Evolutionary conservation across 1,140 invertebrate species (phyloP).

Genomic region (Zaprionus kolodkinae): DNA sequence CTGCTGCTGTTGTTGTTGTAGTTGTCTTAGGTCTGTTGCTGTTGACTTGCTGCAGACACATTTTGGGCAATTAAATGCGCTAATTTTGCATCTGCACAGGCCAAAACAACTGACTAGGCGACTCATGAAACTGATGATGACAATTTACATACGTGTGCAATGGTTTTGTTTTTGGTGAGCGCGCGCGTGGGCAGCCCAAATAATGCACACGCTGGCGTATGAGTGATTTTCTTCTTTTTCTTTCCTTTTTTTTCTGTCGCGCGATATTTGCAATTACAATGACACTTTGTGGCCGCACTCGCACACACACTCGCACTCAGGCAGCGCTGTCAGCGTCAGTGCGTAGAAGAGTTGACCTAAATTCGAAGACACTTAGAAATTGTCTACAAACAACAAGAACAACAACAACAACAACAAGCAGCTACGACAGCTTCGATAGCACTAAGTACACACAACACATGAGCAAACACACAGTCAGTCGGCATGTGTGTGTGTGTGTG

Average conservation of each 20-base stretch:
- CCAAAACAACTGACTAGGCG: neutral
- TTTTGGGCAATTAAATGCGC: slow-evolving; percentile 79
- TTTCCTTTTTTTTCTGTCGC: slow-evolving; percentile 8
- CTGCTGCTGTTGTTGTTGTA: slow-evolving; percentile 5
- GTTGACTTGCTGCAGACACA: slow-evolving; percentile 67
- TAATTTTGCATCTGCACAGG: slow-evolving; percentile 66
- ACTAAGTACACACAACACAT: slow-evolving; percentile 76
- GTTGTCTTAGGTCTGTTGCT: slow-evolving; percentile 37
- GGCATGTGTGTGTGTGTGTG: slow-evolving; percentile 9
- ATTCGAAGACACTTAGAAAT: slow-evolving; percentile 81
- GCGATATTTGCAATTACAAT: slow-evolving; percentile 83
- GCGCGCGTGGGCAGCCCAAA: slow-evolving; percentile 62
- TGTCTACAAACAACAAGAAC: slow-evolving; percentile 70
- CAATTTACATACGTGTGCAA: slow-evolving; percentile 61
- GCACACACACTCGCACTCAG: slow-evolving; percentile 6
- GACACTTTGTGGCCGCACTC: slow-evolving; percentile 62
- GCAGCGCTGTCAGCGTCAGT: slow-evolving; percentile 46
- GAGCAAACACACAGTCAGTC: slow-evolving; percentile 39
- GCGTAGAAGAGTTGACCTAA: slow-evolving; percentile 73
- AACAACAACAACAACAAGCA: slow-evolving; percentile 59
- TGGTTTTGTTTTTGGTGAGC: slow-evolving; percentile 9
- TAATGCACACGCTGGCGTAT: slow-evolving; percentile 64
- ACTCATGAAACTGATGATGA: slow-evolving; percentile 66
- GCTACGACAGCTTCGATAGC: slow-evolving; percentile 66
- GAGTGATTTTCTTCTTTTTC: slow-evolving; percentile 41